Conservation (phyloP, 1,140 invertebrate species). For the Drosophila grimshawi region DNA sequence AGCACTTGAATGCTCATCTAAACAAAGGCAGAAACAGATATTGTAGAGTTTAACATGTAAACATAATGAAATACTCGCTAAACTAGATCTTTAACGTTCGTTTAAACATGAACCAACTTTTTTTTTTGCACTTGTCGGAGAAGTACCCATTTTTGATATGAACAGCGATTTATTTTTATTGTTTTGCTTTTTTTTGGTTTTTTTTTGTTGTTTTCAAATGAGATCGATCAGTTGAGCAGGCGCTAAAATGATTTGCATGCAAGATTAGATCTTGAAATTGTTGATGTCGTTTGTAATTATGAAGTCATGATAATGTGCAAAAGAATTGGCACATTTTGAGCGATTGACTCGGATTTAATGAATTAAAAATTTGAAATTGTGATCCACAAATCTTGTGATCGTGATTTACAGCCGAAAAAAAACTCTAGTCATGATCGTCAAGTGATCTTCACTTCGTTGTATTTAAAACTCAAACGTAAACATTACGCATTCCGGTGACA, state of each 20-base stretch:
- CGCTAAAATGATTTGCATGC: neutral
- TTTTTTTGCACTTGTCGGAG: neutral
- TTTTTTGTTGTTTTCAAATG: too few relatives aligned
- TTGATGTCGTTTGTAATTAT: neutral
- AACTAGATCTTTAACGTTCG: neutral
- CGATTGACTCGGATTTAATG: neutral
- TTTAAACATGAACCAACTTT: too few relatives aligned
- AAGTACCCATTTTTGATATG: neutral
- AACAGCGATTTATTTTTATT: too few relatives aligned
- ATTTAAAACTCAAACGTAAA: neutral
- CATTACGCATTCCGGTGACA: too few relatives aligned
- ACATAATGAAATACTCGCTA: neutral
- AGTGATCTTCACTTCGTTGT: constrained; percentile 9
- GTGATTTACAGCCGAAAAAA: constrained; percentile 1
- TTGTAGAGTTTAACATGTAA: neutral
- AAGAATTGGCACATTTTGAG: too few relatives aligned
- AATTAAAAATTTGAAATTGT: neutral
- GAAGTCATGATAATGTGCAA: neutral
- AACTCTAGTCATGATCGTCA: constrained; percentile 13
- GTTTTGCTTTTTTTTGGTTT: too few relatives aligned
- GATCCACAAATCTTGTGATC: neutral
- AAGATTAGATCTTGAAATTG: neutral
- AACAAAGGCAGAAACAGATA: constrained; percentile 3
- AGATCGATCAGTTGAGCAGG: constrained; percentile 1
- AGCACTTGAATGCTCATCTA: constrained; percentile 35